Conservation (phyloP, 1,140 invertebrate genomes). For the Cotesia glomerata region DNA sequence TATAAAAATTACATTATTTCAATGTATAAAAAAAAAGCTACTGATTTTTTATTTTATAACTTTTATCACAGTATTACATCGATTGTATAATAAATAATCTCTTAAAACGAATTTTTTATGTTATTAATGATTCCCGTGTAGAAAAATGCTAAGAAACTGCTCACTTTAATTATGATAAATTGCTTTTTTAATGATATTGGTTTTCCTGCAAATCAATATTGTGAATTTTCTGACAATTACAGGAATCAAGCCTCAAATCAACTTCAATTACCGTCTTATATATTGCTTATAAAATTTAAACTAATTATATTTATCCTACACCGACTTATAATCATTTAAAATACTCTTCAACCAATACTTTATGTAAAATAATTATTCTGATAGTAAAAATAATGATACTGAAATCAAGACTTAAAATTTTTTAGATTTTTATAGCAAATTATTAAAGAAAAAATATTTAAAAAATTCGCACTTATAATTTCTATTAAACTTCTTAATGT, state of each 20-base stretch:
- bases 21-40: no score
- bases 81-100: not conserved
- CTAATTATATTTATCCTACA: not conserved
- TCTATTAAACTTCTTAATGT: no score
- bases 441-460: no score
- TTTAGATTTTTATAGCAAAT: no score
- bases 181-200: no score
- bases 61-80: conserved; percentile 14
- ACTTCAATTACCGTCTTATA: not conserved
- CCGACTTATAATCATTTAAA: not conserved
- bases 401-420: not conserved
- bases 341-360: not conserved
- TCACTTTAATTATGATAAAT: no score
- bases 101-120: not conserved
- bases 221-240: no score
- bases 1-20: no score
- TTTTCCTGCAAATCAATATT: no score
- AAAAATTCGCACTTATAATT: no score
- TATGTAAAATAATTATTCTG: not conserved
- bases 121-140: not conserved
- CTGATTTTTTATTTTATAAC: not conserved
- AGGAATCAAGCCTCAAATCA: no score
- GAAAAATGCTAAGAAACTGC: not conserved
- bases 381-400: not conserved
- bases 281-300: not conserved